A percentile compares a stretch with the other conserved stretches of the same genome.
These are phyloP conservation scores for Omphaloscelis lunosa DNA, from an alignment of 2,888 invertebrate species.

Conservation along the genomic window DNA sequence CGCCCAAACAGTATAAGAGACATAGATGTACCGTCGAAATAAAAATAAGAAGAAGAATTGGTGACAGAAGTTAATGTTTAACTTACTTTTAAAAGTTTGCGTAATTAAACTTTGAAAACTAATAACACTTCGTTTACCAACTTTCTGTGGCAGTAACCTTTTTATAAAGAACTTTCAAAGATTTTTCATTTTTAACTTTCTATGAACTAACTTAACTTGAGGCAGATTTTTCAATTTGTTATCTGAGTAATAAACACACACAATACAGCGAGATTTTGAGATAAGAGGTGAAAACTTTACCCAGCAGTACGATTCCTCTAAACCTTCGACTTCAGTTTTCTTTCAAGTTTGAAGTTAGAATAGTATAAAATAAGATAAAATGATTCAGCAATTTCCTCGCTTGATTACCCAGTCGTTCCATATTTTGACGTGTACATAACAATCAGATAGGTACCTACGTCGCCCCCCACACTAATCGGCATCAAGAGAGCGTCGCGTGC, in stretches of 20 bases:
- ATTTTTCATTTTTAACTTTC: neutral
- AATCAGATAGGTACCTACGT: neutral
- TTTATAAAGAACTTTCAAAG: neutral
- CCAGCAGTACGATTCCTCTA: neutral
- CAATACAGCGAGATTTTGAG: neutral
- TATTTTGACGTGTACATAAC: conserved; percentile 28
- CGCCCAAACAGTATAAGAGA: no score
- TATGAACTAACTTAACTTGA: neutral
- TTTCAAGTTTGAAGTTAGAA: neutral
- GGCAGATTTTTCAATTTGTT: neutral
- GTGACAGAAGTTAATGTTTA: neutral
- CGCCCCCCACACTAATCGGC: conserved; percentile 35
- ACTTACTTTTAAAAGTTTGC: conserved; percentile 14
- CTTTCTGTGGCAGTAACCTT: neutral
- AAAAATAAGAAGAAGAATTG: neutral
- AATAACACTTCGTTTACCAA: neutral
- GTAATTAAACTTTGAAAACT: conserved; percentile 14
- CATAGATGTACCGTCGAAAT: no score
- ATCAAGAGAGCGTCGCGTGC: conserved; percentile 64
- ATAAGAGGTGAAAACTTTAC: neutral
- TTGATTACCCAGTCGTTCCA: conserved; percentile 6
- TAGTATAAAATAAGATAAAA: no score
- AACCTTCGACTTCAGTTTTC: neutral
- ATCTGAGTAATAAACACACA: neutral
- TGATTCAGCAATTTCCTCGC: neutral